phyloP scores from a whole-genome alignment of 2,888 invertebrate species.

The Salticus scenicus region DNA sequence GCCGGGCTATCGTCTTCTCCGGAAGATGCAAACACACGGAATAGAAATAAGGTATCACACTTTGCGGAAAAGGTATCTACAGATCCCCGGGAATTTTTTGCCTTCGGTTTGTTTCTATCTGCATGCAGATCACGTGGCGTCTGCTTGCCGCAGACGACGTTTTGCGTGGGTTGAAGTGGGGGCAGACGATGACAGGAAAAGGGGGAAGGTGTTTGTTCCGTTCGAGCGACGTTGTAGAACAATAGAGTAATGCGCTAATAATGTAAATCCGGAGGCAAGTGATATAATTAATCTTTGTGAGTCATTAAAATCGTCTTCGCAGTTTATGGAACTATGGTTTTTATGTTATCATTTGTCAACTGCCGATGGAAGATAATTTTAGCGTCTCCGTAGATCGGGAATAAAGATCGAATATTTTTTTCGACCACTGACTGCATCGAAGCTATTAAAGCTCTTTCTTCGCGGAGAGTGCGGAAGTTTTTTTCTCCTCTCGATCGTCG shows the following conservation, averaged over 20 bases:
- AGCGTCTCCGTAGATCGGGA: too few relatives aligned
- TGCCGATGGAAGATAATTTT: too few relatives aligned
- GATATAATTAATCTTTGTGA: not conserved
- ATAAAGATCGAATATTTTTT: too few relatives aligned
- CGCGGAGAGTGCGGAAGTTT: too few relatives aligned
- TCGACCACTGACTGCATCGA: too few relatives aligned
- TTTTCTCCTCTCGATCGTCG: too few relatives aligned
- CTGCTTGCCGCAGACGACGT: conserved; percentile 56
- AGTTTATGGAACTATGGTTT: not conserved
- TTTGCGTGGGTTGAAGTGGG: conserved; percentile 1
- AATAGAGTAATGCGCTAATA: not conserved
- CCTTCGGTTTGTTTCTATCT: conserved; percentile 30
- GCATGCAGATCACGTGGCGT: conserved; percentile 47
- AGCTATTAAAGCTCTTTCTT: too few relatives aligned
- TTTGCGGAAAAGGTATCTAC: not conserved
- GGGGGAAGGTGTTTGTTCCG: not conserved
- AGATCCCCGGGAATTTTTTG: conserved; percentile 3
- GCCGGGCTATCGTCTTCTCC: not conserved
- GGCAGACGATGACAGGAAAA: not conserved
- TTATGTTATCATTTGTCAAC: not conserved
- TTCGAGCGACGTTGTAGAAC: not conserved
- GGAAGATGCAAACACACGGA: not conserved
- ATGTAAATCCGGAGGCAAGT: conserved; percentile 2
- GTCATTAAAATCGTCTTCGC: not conserved
- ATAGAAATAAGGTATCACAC: conserved; percentile 1